Base-by-base conservation (phyloP, 1,140 invertebrate species). In the Harlomillsia oculata region DNA sequence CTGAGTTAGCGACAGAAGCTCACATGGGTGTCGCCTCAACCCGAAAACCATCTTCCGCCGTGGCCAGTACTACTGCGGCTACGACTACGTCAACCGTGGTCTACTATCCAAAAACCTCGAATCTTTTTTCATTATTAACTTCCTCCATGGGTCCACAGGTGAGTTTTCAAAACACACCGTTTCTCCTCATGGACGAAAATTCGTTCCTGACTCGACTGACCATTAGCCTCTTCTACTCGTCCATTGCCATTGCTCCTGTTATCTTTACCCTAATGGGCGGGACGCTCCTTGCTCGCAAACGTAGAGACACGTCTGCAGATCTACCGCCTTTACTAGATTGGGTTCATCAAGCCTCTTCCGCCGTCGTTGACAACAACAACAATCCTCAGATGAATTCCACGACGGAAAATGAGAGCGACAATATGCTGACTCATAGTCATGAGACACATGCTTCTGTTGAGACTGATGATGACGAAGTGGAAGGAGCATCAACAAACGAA, bases 201-300 rank as follows among this genome's bases (percentile, higher is more conserved):
- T 48, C 45, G 23, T 48, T 48, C 34, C 45, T 48, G 28, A 48
- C 45, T 48, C 45, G 45, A 14, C 29, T 48, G 16, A 48, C 28
- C 29, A 48, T 48, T 32, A 48, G 45, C 34, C 29, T 48, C 16
- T 48, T 48, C 29, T 48, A 48, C 18, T 32, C 28, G 11, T 48
- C 45, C 11, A 48, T 48, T 23, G 45, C 45, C 21, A 48, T 48
- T 20, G 45, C 45, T 23, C 45, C 45, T 48, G 45, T 48, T 48
- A 48, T 48, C 45, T 48, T 48, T 14, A 32, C 45, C 21, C 45
- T 48, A 32, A 32, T 48, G 28, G 36, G 28, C 18, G 45, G 45
- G 36, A 18, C n/a, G n/a, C n/a, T 48, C 5, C 28, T 32, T 20
- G 16, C 45, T 23, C 13, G 14, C 28, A 48, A 48, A 16, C 28